Evolutionary conservation across 1,140 invertebrate genomes (phyloP), one percentile per base, ranked within the genome.

Genomic region (Arctopsyche grandis): DNA sequence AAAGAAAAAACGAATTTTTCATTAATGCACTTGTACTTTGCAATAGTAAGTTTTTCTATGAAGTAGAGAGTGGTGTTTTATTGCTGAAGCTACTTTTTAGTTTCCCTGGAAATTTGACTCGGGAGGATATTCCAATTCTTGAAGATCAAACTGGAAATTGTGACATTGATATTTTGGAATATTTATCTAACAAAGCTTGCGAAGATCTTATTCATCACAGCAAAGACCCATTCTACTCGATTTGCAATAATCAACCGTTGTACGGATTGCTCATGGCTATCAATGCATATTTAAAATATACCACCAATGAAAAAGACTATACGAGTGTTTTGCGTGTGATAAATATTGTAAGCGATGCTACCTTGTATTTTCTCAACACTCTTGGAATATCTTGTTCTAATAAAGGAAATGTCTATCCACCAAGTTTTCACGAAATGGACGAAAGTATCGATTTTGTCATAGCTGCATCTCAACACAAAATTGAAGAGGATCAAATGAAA

Each of bases 391-490:
- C 75, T 43, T 77, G 71, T 56, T 58, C 43, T 19, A 12, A 26
- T 43, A 46, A 63, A 24, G 44, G 26, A 38, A 48, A 69, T 14
- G 63, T 74, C 0, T 74, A 63, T 5, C 86, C 86, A 82, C 88
- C 89, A 21, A 90, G 90, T 83, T 91, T 91, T 79, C 87, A 89
- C 29, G 88, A 89, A 83, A 90, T 91, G 87, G 89, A 86, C 83
- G 88, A 89, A 71, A 90, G 90, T 83, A 85, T 91, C 9, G 83
- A 89, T 77, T 75, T 86, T 19, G 83, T 90, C 22, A 88, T 91
- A 63, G 73, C 38, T 38, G 84, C 84, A 69, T 90, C 89, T 71
- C 82, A 77, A 3, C 84, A 84, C 19, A 81, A 84, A 58, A 43
- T 58, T 21, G 69, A 76, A 43, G 76, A 84, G 75, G 24, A 22